These are phyloP conservation scores for Psilopogon haemacephalus DNA, from an alignment of 2,113 vertebrate species.

Conservation along the genomic window DNA sequence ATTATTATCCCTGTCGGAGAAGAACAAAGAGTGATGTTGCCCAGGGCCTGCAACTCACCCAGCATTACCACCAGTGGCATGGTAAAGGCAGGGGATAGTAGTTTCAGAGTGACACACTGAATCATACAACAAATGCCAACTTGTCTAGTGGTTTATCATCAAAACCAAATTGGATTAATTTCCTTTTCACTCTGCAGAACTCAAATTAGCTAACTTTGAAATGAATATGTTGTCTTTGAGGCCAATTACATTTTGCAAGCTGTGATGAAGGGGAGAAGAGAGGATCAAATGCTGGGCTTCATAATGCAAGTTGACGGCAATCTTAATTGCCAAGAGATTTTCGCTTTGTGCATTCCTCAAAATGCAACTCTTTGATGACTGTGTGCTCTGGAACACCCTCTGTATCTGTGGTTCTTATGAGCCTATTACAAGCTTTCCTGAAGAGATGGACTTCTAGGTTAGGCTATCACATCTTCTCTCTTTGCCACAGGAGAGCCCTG, in stretches of 20 bases:
- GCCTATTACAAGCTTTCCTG: not conserved
- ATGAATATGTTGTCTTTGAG: not conserved
- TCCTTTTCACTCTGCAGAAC: not conserved
- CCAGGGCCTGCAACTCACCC: accelerated
- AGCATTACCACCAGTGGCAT: not conserved
- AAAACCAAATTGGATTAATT: not conserved
- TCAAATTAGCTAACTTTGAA: not conserved
- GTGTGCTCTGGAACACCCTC: not conserved
- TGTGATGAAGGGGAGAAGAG: not conserved
- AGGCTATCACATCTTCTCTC: not conserved
- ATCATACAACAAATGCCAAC: not conserved
- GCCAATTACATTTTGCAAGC: conserved; percentile 10
- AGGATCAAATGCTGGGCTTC: not conserved
- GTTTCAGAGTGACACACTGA: not conserved
- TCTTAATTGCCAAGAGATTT: not conserved
- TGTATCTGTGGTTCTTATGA: not conserved
- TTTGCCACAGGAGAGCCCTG: not conserved
- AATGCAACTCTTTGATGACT: not conserved
- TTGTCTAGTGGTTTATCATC: not conserved
- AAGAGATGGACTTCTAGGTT: not conserved
- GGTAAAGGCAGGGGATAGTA: not conserved
- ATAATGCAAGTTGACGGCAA: conserved; percentile 12
- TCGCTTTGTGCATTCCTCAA: not conserved
- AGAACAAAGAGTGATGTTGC: not conserved
- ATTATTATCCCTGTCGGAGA: not conserved